phyloP scores from a whole-genome alignment of 1,140 invertebrate species.

The Drosophila albomicans region DNA sequence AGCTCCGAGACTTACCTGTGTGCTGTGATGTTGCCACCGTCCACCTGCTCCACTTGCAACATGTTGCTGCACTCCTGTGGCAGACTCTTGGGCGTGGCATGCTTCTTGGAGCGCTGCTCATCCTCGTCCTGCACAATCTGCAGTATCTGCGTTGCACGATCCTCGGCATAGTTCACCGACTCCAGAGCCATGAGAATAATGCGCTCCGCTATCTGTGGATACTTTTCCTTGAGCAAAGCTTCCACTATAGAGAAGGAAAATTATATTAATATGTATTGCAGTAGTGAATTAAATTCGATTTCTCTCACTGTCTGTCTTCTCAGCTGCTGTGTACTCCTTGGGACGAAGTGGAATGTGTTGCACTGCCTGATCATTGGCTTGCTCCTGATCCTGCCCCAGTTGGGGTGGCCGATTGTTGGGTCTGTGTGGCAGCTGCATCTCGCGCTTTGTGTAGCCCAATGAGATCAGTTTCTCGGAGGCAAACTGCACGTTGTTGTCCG shows the following conservation, averaged over 20 bases:
- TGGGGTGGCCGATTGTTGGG: slow-evolving; percentile 73
- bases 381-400: slow-evolving; percentile 58
- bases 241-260: slow-evolving; percentile 89
- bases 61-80: slow-evolving; percentile 30
- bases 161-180: slow-evolving; percentile 93
- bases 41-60: slow-evolving; percentile 49
- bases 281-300: no score
- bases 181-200: slow-evolving; percentile 94
- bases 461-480: slow-evolving; percentile 91
- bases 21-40: slow-evolving; percentile 25
- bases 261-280: no score
- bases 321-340: slow-evolving; percentile 89
- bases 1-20: slow-evolving; percentile 51
- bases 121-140: slow-evolving; percentile 89
- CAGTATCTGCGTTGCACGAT: slow-evolving; percentile 91
- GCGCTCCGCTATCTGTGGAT: slow-evolving; percentile 90
- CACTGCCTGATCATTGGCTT: slow-evolving; percentile 27
- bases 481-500: slow-evolving; percentile 95
- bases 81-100: slow-evolving; percentile 17
- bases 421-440: slow-evolving; percentile 85
- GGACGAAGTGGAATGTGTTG: slow-evolving; percentile 86
- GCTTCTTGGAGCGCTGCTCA: slow-evolving; percentile 58
- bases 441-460: slow-evolving; percentile 93
- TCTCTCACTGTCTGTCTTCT: slow-evolving; percentile 90
- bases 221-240: slow-evolving; percentile 89